Percentiles rank a stretch among this genome's conserved stretches.
These are phyloP conservation scores for Pinctada fucata DNA, from an alignment of 2,888 invertebrate species.

Conservation along the genomic window DNA sequence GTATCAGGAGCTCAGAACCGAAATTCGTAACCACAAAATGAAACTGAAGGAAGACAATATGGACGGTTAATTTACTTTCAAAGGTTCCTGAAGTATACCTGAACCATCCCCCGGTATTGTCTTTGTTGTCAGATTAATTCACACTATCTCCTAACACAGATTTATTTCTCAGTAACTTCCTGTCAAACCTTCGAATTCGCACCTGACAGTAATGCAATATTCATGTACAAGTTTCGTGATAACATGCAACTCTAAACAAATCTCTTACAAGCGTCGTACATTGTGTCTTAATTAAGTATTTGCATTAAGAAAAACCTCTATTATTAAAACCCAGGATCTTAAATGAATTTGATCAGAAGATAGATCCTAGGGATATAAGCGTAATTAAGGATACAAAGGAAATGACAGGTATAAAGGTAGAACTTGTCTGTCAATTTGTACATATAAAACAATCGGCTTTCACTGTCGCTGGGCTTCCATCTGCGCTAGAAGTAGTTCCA, in stretches of 20 bases:
- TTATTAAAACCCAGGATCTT: constrained; percentile 20
- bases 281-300: constrained; percentile 35
- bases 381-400: not conserved
- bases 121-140: not conserved
- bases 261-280: constrained; percentile 2
- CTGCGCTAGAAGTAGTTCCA: not conserved
- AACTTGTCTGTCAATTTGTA: not conserved
- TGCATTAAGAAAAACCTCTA: constrained; percentile 27
- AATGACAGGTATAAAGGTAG: constrained; percentile 2
- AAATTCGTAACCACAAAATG: not conserved
- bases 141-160: not conserved
- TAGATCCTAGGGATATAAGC: constrained; percentile 9
- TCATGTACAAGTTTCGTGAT: constrained; percentile 20
- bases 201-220: constrained; percentile 30
- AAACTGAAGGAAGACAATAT: not conserved
- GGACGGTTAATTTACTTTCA: not conserved
- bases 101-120: not conserved
- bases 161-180: not conserved
- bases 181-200: constrained; percentile 3
- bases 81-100: not conserved
- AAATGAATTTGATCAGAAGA: constrained; percentile 27
- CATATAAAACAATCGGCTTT: not conserved
- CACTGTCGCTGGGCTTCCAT: not conserved
- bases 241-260: constrained; percentile 22
- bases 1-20: not conserved